Base-by-base conservation (phyloP, 2,113 vertebrate species). In the Protobothrops flavoviridis region DNA sequence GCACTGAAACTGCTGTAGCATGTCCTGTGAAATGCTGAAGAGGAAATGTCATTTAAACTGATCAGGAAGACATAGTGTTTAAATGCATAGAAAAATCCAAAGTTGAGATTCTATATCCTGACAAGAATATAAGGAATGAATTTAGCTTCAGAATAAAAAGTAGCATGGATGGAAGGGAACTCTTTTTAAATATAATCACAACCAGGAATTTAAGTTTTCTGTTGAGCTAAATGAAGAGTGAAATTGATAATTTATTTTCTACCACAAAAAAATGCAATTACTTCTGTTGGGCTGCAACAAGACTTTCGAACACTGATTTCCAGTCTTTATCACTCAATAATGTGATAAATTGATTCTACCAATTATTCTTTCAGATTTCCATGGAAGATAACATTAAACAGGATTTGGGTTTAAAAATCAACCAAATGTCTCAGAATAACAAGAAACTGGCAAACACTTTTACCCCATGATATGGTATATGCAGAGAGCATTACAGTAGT, bases 1-100 rank as follows among this genome's bases (percentile, higher is more conserved):
- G 98, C 88, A 98, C 99, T 93, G 99, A 99, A 96, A 99, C 98
- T 90, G 99, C 98, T 0, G 98, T 98, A 39, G 99, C 98, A 93
- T 99, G 99, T 91, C 99, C 99, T 93, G 99, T 99, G 97, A 99
- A 99, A 97, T 98, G 98, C 99, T 99, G 93, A 94, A 85, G 94
- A 93, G 90, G 87, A 91, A 11, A 85, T 93, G 88, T 17, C 8
- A 90, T 90, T 95, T 97, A 94, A 55, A 95, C 93, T 1, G 89
- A 33, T 29, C 2, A 0, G 29, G 87, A 56, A 26, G 3, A 92
- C 43, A 13, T 13, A 55, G 50, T 26, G 4, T 48, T 87, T 29
- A 86, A 64, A 11, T 53, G 93, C 93, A 91, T 95, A 3, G 50
- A 90, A 92, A 91, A 93, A 88, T 39, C 26, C 87, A 92, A 91